Evolutionary conservation across 2,888 invertebrate genomes (phyloP), one percentile per base, ranked within the genome.

Genomic region (Galerucella calmariensis): DNA sequence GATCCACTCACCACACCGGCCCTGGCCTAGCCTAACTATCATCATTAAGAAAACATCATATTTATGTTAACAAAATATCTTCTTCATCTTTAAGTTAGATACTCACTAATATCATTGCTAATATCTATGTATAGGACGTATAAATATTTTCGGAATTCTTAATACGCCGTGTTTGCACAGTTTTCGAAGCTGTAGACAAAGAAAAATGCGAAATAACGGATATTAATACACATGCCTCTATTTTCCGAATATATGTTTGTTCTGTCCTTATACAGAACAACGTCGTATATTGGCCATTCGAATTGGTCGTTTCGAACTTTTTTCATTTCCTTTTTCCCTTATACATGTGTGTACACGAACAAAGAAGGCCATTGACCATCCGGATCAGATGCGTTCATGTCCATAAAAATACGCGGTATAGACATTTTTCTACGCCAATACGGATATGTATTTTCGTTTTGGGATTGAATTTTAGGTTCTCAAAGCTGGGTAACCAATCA

Each of bases 211-310:
- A 68, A 41, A 68, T 59, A 67, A 68, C 56, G 48, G 41, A 68
- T 68, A 68, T 68, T 68, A 68, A 59, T 51, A 69, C 61, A 69
- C 63, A 69, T 69, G 63, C 62, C 63, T 62, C 11, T 69, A 69
- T 69, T 69, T 63, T 53, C 51, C 41, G 69, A 69, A 63, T 62
- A 48, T 46, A 58, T 69, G 69, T 69, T 69, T 69, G 69, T 69
- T 69, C 58, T 69, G 62, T 69, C 53, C 69, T 58, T 62, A 69
- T 53, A 27, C 53, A 63, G 35, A 63, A 62, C 63, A 44, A 44
- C 63, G 63, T 51, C 69, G 69, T 51, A 69, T 69, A 69, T 63
- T 69, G 62, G 62, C 35, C 62, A 69, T 69, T 69, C 63, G 61
- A 41, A 44, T 44, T 27, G 46, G 48, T 27, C n/a, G 58, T 44